Percentiles rank a stretch among this genome's conserved stretches.
Conservation (phyloP, 2,888 invertebrate species). For the Herminia tarsipennalis region DNA sequence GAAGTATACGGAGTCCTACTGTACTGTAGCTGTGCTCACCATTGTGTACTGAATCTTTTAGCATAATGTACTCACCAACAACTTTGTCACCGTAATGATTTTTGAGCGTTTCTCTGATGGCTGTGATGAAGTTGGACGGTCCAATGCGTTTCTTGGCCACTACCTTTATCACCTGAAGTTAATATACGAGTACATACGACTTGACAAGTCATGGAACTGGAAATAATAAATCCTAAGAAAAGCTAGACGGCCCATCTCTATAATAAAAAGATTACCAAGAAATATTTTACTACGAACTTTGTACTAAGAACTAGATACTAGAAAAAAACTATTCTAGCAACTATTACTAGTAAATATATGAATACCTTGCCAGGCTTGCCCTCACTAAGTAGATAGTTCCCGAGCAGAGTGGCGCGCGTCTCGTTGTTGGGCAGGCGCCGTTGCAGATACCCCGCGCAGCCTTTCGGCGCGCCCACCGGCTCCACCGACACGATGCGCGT, state of each 20-base stretch:
- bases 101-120: slow-evolving; percentile 90
- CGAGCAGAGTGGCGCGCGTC: slow-evolving; percentile 92
- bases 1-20: no score
- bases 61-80: slow-evolving; percentile 62
- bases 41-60: no score
- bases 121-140: slow-evolving; percentile 91
- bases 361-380: slow-evolving; percentile 90
- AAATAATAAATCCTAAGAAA: no score
- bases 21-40: no score
- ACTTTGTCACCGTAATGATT: slow-evolving; percentile 88
- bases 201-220: no score
- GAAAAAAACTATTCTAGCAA: no score
- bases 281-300: no score
- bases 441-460: slow-evolving; percentile 85
- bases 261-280: no score
- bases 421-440: slow-evolving; percentile 88
- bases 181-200: neutral
- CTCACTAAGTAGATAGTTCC: slow-evolving; percentile 91
- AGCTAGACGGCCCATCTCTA: no score
- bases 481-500: slow-evolving; percentile 90
- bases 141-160: slow-evolving; percentile 91
- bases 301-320: no score
- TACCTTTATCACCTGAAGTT: slow-evolving; percentile 88
- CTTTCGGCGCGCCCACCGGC: slow-evolving; percentile 73
- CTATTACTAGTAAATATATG: no score